These are phyloP conservation scores for Synaphobranchus kaupii DNA, from an alignment of 2,797 vertebrate species.

Conservation along the genomic window DNA sequence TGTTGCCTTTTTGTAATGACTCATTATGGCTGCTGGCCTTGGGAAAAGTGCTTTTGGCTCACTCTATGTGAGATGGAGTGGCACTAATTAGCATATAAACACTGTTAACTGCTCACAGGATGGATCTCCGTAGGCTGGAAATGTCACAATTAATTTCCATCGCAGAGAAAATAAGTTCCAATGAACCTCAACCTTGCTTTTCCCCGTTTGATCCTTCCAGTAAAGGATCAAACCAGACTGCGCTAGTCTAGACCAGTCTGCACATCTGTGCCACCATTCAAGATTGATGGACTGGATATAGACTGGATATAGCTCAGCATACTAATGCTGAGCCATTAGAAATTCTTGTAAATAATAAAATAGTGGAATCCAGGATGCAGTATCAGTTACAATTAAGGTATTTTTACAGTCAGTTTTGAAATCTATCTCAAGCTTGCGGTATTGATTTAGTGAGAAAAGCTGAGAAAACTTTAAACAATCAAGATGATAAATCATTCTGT, in stretches of 20 bases:
- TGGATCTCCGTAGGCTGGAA: conserved; percentile 69
- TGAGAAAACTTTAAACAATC: background rate
- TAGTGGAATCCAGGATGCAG: background rate
- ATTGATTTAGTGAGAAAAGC: background rate
- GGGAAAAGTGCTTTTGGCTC: conserved; percentile 66
- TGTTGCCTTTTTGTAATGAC: conserved; percentile 67
- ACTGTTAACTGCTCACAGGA: conserved; percentile 49
- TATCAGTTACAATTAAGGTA: background rate
- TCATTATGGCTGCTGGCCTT: conserved; percentile 68
- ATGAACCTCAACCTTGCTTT: conserved; percentile 3
- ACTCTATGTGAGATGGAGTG: conserved; percentile 58
- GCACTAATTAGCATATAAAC: conserved; percentile 64
- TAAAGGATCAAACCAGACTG: background rate
- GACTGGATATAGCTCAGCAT: background rate
- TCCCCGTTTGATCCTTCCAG: background rate
- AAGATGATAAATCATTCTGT: background rate
- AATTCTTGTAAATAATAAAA: background rate
- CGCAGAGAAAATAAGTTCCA: background rate
- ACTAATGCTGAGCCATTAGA: background rate
- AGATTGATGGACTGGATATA: background rate
- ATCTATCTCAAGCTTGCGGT: background rate
- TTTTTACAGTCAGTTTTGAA: background rate
- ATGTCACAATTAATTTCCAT: conserved; percentile 58
- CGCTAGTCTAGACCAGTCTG: background rate
- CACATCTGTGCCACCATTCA: background rate